These are phyloP conservation scores for Ceratina japonica DNA, from an alignment of 1,140 invertebrate genomes.

Conservation along the genomic window DNA sequence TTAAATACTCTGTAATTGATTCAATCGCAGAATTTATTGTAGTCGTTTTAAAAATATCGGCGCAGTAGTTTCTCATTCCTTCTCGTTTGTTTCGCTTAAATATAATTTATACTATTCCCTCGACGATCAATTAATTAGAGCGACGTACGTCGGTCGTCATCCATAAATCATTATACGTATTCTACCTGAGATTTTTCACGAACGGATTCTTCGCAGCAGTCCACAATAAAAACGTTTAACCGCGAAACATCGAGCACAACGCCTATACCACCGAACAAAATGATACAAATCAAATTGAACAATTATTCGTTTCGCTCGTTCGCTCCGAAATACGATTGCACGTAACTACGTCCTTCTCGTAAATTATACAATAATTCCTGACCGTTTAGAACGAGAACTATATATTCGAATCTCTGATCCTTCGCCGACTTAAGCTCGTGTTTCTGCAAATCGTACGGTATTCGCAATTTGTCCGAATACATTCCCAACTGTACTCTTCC, in stretches of 20 bases:
- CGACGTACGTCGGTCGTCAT: not conserved
- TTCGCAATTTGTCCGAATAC: not conserved
- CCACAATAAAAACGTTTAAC: conserved; percentile 1
- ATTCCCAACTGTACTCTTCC: not conserved
- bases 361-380: not conserved
- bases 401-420: not conserved
- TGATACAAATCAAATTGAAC: not conserved
- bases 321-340: not conserved
- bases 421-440: conserved; percentile 5
- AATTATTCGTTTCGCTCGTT: not conserved
- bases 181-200: conserved; percentile 39
- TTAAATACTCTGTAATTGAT: not conserved
- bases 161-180: not conserved
- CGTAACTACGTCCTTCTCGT: too few relatives aligned
- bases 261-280: not conserved
- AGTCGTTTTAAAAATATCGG: conserved; percentile 12
- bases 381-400: not conserved
- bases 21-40: not conserved
- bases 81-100: not conserved
- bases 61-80: not conserved
- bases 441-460: not conserved
- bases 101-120: not conserved
- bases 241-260: conserved; percentile 35
- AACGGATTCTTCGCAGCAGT: not conserved
- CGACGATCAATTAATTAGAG: not conserved